phyloP scores from a whole-genome alignment of 2,113 vertebrate species.

The Dipodomys stephensi region DNA sequence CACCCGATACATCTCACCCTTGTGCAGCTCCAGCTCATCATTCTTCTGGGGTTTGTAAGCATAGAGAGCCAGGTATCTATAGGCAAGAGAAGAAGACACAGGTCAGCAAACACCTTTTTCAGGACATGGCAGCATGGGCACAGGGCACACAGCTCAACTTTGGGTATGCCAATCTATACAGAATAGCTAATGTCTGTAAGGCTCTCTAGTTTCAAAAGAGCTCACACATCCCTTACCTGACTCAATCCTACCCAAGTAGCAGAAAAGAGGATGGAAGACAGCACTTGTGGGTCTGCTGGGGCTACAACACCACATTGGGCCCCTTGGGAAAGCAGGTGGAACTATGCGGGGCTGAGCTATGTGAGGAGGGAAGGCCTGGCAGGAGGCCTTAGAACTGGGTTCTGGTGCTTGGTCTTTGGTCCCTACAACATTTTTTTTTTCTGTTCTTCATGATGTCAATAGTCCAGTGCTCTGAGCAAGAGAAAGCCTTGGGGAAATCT shows the following conservation, averaged over 20 bases:
- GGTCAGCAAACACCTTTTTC: neutral
- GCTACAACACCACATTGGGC: too few relatives aligned
- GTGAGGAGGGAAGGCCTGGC: neutral
- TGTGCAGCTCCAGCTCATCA: conserved; percentile 96
- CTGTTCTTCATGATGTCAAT: neutral
- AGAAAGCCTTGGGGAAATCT: neutral
- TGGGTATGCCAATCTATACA: neutral
- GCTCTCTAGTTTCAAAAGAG: neutral
- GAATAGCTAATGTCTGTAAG: neutral
- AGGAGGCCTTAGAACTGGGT: neutral
- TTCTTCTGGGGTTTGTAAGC: conserved; percentile 99
- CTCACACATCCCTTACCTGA: neutral
- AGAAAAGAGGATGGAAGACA: neutral
- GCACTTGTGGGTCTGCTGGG: too few relatives aligned
- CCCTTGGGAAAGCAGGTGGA: neutral
- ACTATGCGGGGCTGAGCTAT: neutral
- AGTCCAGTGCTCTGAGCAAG: neutral
- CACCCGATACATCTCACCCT: conserved; percentile 98
- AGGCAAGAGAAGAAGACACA: neutral
- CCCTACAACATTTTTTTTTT: rapidly evolving
- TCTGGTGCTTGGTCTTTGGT: neutral
- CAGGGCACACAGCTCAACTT: neutral
- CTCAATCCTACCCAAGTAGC: neutral
- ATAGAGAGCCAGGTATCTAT: conserved; percentile 96
- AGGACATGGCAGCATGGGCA: neutral